Evolutionary conservation across 2,113 vertebrate species (phyloP).

Genomic region (Fulica atra): DNA sequence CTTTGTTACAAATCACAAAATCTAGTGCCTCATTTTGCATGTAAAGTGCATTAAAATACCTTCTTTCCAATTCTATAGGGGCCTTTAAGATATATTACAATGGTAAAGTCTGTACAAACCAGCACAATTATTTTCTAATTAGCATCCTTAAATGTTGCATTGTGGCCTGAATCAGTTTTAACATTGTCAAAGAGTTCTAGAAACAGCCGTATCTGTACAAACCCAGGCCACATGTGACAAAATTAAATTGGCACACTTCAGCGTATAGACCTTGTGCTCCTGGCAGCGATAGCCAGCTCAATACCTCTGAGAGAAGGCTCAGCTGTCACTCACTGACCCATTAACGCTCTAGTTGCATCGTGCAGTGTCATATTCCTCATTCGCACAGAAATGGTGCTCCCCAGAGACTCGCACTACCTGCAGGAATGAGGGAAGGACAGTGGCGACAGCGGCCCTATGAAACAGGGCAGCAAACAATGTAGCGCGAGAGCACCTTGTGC

Average conservation of each 20-base stretch:
- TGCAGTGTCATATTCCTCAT: slow-evolving; percentile 72
- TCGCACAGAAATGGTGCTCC: slow-evolving; percentile 69
- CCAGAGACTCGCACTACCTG: slow-evolving; percentile 67
- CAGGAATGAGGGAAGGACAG: slow-evolving; percentile 70
- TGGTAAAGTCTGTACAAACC: slow-evolving; percentile 27
- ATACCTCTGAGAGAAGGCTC: slow-evolving; percentile 76
- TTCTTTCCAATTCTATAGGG: slow-evolving; percentile 30
- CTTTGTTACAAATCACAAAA: slow-evolving; percentile 55
- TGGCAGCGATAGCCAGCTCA: slow-evolving; percentile 61
- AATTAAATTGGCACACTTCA: slow-evolving; percentile 78
- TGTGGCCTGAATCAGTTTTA: slow-evolving; percentile 42
- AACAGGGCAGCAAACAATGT: slow-evolving; percentile 24
- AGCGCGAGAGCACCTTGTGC: not conserved
- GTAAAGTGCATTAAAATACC: slow-evolving; percentile 28
- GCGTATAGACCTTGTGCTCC: slow-evolving; percentile 66
- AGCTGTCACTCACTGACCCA: slow-evolving; percentile 83
- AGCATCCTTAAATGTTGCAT: slow-evolving; percentile 65
- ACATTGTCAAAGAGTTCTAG: slow-evolving; percentile 51
- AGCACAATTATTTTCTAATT: slow-evolving; percentile 66
- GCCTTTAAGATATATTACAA: not conserved
- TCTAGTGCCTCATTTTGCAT: slow-evolving; percentile 40
- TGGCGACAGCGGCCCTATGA: slow-evolving; percentile 55
- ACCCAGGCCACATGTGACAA: slow-evolving; percentile 69
- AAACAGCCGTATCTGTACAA: slow-evolving; percentile 60
- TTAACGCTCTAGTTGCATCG: slow-evolving; percentile 70